Evolutionary conservation across 2,888 invertebrate species (phyloP), one percentile per base, ranked within the genome.

Genomic region (Drepanosiphum platanoidis): DNA sequence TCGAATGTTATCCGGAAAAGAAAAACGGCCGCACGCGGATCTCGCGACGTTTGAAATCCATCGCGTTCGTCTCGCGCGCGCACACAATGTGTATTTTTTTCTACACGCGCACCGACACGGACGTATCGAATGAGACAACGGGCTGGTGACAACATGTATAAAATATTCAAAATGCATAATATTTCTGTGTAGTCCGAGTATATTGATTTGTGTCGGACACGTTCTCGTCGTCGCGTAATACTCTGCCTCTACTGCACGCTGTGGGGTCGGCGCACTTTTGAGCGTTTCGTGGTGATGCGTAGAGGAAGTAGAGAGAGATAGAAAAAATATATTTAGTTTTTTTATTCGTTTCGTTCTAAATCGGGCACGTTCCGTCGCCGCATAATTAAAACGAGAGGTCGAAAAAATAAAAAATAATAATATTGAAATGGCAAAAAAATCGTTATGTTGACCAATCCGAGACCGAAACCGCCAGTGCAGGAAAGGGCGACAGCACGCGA

Each of bases 191-290:
- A 81, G 80, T 58, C 27, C 34, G n/a, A 32, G 78, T n/a, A 61
- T 72, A 82, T 72, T 32, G 71, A 82, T 82, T 82, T 39, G 71
- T 32, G 42, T 72, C 61, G 30, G 61, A 61, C 71, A 58, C 71
- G 58, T 81, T 32, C 13, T 58, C 30, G 52, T 39, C 3, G 32
- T 1, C 27, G 22, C 13, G 32, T n/a, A 22, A 30, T 22, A 30
- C 18, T 46, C n/a, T n/a, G 3, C 42, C 3, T 9, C 7, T 15
- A 64, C 7, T n/a, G 66, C 36, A 18, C 13, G 30, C n/a, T n/a
- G 52, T n/a, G 32, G 61, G 81, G 71, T 72, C 81, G 81, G 81
- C 32, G 72, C 22, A 82, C 81, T 82, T 81, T 71, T 30, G 22
- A 30, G 36, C 22, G 42, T 11, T 71, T 64, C 36, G 32, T 18